Evolutionary conservation across 2,888 invertebrate genomes (phyloP), one percentile per base, ranked within the genome.

Genomic region (Chrysolina oricalcia): DNA sequence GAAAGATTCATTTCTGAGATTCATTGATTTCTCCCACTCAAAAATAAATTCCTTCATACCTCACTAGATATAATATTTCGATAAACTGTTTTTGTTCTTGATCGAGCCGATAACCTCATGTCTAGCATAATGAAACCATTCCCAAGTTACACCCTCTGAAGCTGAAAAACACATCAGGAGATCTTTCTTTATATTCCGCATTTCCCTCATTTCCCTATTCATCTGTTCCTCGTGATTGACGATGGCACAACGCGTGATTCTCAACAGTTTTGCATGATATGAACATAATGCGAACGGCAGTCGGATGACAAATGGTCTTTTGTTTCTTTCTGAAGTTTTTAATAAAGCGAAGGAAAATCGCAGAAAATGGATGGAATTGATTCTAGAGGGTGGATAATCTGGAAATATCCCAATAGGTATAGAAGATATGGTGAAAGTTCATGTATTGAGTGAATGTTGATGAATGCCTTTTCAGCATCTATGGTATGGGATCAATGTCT

Each of bases 291-390:
- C 74, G 70, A 50, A 73, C 74, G 77, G 72, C 73, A 72, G 63
- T 70, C 59, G 56, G 73, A 76, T 78, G 78, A 80, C 79, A 78
- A 79, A 81, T 81, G 67, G 79, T 72, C 69, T 74, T 79, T 77
- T 78, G 78, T 80, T 80, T 59, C 35, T 59, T 77, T 75, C 46
- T 46, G 59, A 63, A 64, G 40, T 21, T 64, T 64, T 64, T 64
- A 64, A 43, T 40, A 64, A 64, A 63, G 63, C 41, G 64, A 8
- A 59, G 35, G 35, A 27, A 59, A 21, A 27, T 59, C 27, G 27
- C 35, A 9, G 59, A 59, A 59, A 59, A 23, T 59, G 35, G 8
- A 59, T 15, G 59, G 11, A 59, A 59, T 59, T 59, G 59, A 59
- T 59, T 59, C 4, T 59, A n/a, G 35, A 59, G 59, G 59, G 35